These are phyloP conservation scores for Pentalonia nigronervosa DNA, from an alignment of 1,140 invertebrate species.

Conservation along the genomic window DNA sequence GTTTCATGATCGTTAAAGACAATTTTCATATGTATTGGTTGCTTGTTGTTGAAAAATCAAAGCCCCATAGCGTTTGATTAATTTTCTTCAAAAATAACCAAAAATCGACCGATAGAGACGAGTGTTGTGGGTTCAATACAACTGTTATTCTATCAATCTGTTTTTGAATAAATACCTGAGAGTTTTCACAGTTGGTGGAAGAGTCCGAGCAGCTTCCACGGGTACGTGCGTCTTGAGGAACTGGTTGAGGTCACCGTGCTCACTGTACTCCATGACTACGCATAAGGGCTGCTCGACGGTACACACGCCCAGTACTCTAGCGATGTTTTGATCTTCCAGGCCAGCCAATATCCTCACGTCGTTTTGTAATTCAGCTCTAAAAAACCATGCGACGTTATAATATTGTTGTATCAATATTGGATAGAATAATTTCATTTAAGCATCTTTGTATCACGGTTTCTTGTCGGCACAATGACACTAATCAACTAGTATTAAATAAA, in stretches of 20 bases:
- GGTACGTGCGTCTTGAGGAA: conserved; percentile 76
- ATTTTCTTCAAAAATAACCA: neutral
- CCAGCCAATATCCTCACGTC: conserved; percentile 88
- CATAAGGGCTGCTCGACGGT: conserved; percentile 81
- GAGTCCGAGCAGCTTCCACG: conserved; percentile 67
- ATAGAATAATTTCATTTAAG: neutral
- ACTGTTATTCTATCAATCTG: neutral
- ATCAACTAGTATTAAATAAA: neutral
- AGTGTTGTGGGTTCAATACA: neutral
- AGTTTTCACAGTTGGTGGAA: conserved; percentile 71
- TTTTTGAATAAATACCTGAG: conserved; percentile 66
- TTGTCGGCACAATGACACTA: neutral
- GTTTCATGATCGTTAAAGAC: neutral
- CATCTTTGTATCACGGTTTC: neutral
- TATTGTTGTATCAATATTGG: neutral
- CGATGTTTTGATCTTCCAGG: conserved; percentile 85
- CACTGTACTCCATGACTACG: conserved; percentile 90
- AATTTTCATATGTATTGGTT: neutral
- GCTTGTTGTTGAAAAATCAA: neutral
- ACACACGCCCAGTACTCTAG: conserved; percentile 86
- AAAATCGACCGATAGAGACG: neutral
- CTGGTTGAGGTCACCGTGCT: conserved; percentile 88
- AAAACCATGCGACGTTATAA: neutral
- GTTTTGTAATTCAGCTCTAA: conserved; percentile 85
- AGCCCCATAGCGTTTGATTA: neutral